Percentiles rank a stretch among this genome's conserved stretches.
Evolutionary conservation across 2,113 vertebrate genomes (phyloP).

Genomic region (Poicephalus meyeri): DNA sequence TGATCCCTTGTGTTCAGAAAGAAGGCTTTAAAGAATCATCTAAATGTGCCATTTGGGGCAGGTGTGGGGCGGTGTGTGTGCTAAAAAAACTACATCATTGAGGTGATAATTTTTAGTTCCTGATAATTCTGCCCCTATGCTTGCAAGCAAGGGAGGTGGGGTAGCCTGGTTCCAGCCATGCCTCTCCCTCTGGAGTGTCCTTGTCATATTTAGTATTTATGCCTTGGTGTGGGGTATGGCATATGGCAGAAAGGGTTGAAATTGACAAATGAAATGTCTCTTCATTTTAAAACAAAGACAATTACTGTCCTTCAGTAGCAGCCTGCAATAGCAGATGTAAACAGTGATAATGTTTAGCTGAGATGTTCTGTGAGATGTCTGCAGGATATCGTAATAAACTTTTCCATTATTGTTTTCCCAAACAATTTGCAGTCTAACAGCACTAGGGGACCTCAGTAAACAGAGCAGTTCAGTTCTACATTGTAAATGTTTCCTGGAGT

Average conservation of each 20-base stretch:
- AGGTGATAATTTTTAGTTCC: not conserved
- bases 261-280: not conserved
- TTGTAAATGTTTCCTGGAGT: not conserved
- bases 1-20: not conserved
- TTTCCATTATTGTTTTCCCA: slow-evolving; percentile 11
- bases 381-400: not conserved
- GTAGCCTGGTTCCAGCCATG: not conserved
- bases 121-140: not conserved
- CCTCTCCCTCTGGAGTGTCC: not conserved
- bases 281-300: not conserved
- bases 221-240: not conserved
- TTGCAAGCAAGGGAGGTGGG: not conserved
- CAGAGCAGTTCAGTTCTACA: not conserved
- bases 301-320: not conserved
- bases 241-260: not conserved
- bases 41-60: not conserved
- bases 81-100: not conserved
- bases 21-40: not conserved
- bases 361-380: not conserved
- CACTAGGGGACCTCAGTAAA: not conserved
- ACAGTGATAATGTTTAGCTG: not conserved
- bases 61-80: not conserved
- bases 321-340: not conserved
- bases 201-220: not conserved
- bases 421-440: slow-evolving; percentile 8